Percentiles rank a stretch among this genome's conserved stretches.
Conservation (phyloP, 2,113 vertebrate species). For the Sorex araneus region DNA sequence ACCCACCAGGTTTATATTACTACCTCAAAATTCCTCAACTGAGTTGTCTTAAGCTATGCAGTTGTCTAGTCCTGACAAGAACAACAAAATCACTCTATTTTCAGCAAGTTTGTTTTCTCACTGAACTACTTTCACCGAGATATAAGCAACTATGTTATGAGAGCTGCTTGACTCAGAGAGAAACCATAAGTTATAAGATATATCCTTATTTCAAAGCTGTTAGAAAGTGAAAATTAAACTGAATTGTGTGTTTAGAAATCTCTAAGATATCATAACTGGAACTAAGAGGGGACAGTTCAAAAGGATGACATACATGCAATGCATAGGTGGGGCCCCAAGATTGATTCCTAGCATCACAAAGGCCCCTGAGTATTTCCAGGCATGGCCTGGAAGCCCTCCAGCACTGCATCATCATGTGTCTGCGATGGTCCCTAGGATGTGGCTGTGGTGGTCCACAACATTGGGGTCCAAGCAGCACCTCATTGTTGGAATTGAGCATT, state of each 20-base stretch:
- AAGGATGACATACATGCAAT: too few species aligned
- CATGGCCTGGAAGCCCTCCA: too few species aligned
- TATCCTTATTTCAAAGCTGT: slow-evolving; percentile 2
- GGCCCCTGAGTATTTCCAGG: too few species aligned
- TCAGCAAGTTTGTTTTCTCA: neutral
- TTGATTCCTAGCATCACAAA: too few species aligned
- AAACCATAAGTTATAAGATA: neutral
- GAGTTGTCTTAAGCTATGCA: neutral
- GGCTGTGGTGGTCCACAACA: too few species aligned
- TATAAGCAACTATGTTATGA: neutral
- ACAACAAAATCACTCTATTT: neutral
- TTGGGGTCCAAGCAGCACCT: too few species aligned
- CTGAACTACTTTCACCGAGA: neutral
- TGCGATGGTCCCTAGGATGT: neutral
- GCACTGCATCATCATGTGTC: too few species aligned
- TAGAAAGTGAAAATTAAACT: neutral
- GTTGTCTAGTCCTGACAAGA: neutral
- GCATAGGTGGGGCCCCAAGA: too few species aligned
- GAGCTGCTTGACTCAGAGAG: neutral
- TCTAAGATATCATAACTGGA: too few species aligned
- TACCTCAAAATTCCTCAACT: neutral
- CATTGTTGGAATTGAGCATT: neutral
- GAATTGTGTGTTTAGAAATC: neutral
- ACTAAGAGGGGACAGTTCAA: too few species aligned
- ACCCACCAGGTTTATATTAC: neutral